phyloP scores from a whole-genome alignment of 2,113 vertebrate species.

The Ochotona princeps region DNA sequence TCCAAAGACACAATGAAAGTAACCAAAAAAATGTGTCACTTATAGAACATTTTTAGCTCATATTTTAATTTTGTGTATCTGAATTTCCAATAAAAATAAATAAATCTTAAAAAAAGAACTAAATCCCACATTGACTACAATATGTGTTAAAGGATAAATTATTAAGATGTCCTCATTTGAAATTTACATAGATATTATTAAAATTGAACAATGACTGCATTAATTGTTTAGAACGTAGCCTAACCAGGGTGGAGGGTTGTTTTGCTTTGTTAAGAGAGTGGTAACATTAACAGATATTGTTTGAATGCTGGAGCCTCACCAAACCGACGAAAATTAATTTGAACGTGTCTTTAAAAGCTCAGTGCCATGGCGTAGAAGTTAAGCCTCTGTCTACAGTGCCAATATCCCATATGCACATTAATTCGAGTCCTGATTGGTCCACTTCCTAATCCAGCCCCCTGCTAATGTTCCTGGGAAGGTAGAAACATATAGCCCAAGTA shows the following conservation, averaged over 20 bases:
- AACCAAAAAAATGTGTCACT: background rate
- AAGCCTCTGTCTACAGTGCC: no score
- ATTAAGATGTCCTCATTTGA: constrained; percentile 3
- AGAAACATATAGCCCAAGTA: no score
- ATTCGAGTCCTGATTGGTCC: no score
- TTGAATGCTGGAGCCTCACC: background rate
- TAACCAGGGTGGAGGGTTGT: background rate
- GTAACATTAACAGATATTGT: background rate
- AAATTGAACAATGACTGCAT: background rate
- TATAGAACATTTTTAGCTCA: no score
- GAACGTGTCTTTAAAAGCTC: background rate
- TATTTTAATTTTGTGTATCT: no score
- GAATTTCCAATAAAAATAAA: no score
- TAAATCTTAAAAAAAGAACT: no score
- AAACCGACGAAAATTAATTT: background rate
- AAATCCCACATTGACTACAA: background rate
- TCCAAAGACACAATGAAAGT: background rate
- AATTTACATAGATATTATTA: background rate
- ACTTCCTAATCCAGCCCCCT: no score
- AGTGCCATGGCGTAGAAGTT: no score
- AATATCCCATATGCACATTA: no score
- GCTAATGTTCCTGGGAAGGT: no score
- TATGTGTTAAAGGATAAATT: background rate
- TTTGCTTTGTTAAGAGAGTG: background rate
- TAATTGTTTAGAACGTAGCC: constrained; percentile 5